A percentile compares a stretch with the other conserved stretches of the same genome.
Evolutionary conservation across 2,797 vertebrate genomes (phyloP).

Genomic region (Enteromius fasciolatus): DNA sequence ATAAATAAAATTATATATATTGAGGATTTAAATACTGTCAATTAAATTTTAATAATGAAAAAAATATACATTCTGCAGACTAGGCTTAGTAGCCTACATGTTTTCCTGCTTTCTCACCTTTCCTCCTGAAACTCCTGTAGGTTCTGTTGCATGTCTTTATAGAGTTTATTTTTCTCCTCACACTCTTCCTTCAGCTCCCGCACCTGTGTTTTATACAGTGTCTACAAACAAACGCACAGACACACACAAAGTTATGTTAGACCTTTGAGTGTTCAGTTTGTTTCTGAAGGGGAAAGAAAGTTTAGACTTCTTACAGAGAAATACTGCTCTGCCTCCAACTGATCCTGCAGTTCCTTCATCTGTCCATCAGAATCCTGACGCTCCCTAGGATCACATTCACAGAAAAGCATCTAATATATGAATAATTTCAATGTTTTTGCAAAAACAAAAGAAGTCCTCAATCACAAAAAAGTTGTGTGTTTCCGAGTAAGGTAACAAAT

Average conservation of each 20-base stretch:
- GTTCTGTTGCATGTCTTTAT: slow-evolving; percentile 86
- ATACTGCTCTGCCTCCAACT: slow-evolving; percentile 97
- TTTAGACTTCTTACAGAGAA: slow-evolving; percentile 84
- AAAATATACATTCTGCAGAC: neutral
- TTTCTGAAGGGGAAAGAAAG: neutral
- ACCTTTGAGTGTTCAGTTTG: neutral
- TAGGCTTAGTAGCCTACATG: neutral
- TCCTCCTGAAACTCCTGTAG: slow-evolving; percentile 90
- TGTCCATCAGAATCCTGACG: slow-evolving; percentile 96
- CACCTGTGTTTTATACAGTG: slow-evolving; percentile 96
- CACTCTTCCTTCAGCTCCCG: slow-evolving; percentile 94
- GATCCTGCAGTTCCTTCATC: slow-evolving; percentile 98
- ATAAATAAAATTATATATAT: neutral
- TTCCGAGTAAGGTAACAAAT: neutral
- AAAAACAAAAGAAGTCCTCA: neutral
- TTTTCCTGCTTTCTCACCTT: slow-evolving; percentile 76
- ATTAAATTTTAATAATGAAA: neutral
- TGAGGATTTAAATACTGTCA: neutral
- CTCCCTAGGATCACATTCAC: slow-evolving; percentile 77
- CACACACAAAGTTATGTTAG: neutral
- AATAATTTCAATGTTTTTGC: neutral
- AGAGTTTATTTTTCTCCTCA: slow-evolving; percentile 89
- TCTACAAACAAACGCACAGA: slow-evolving; percentile 72
- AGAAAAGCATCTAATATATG: neutral
- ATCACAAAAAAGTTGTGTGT: neutral